Base-by-base conservation (phyloP, 2,888 invertebrate species). In the Lissocephala sabroskyi region DNA sequence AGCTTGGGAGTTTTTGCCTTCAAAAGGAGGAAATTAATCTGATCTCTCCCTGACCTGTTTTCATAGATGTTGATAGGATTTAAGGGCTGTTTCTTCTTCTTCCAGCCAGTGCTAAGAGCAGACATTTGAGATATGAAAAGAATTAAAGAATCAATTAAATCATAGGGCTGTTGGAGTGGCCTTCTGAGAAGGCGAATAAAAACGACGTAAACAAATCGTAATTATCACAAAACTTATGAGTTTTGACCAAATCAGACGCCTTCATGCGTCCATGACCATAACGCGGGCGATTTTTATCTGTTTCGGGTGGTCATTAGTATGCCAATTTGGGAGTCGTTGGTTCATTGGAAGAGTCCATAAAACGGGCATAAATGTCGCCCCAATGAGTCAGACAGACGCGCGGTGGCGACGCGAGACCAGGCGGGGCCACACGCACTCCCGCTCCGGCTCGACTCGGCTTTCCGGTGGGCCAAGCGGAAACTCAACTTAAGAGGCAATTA, bases 261-360 rank as follows among this genome's bases (percentile, higher is more conserved):
- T 53, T 56, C 59, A 50, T 55, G 54, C 50, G n/a, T n/a, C n/a
- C 52, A 63, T 55, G 74, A 16, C 62, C 66, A 74, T 68, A 68
- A 70, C 55, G 50, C 56, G 66, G 51, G 44, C 71, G 68, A 77
- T 77, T 66, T 62, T 79, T 77, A 70, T 70, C 78, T 68, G 35
- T 74, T 78, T 70, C 57, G 75, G 58, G 68, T 75, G 78, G 68
- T 58, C 59, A 74, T 74, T 68, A 68, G 78, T 59, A 74, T 70
- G 78, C 68, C 68, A 70, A 68, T 71, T 77, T 59, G 60, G 55
- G 46, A 65, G 3, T 23, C 23, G 7, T 23, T 23, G 3, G 71
- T 70, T 70, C 78, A 30, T 50, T 59, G 67, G 68, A 78, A 56
- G n/a, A n/a, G 75, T 50, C 57, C 59, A 75, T 77, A 75, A 75